These are phyloP conservation scores for Neoascia interrupta DNA, from an alignment of 2,888 invertebrate species.

Conservation along the genomic window DNA sequence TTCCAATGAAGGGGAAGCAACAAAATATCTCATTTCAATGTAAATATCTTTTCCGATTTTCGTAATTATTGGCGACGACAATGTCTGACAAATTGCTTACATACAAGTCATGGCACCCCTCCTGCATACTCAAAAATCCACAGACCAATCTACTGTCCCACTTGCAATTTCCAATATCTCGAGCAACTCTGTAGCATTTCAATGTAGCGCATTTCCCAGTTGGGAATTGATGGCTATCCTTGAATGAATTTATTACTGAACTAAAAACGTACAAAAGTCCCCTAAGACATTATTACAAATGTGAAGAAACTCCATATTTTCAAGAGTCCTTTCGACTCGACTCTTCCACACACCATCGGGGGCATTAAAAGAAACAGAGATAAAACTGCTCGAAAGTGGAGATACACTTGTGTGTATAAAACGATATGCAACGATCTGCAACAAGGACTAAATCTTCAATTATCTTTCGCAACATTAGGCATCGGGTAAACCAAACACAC, in stretches of 20 bases:
- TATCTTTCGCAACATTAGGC: slow-evolving; percentile 69
- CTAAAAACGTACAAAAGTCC: slow-evolving; percentile 35
- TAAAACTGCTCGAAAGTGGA: slow-evolving; percentile 41
- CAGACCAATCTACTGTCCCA: not conserved
- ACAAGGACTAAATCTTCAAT: slow-evolving; percentile 67
- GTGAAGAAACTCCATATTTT: slow-evolving; percentile 34
- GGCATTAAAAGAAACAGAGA: slow-evolving; percentile 16
- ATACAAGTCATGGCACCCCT: too few relatives aligned
- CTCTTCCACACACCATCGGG: not conserved
- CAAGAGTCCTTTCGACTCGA: not conserved
- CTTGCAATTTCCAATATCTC: not conserved
- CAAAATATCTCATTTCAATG: slow-evolving; percentile 36
- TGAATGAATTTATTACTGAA: slow-evolving; percentile 52
- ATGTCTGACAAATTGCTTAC: slow-evolving; percentile 56
- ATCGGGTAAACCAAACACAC: slow-evolving; percentile 54
- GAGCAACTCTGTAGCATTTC: slow-evolving; percentile 23
- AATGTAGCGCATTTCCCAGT: slow-evolving; percentile 33
- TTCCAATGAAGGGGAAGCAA: too few relatives aligned
- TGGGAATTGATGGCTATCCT: slow-evolving; percentile 56
- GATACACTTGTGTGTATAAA: slow-evolving; percentile 16
- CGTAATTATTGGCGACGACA: slow-evolving; percentile 53
- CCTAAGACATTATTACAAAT: slow-evolving; percentile 20
- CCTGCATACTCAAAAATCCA: not conserved
- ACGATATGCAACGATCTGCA: slow-evolving; percentile 66
- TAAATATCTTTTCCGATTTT: too few relatives aligned